Base-by-base conservation (phyloP, 2,113 vertebrate species). In the Phalacrocorax carbo region DNA sequence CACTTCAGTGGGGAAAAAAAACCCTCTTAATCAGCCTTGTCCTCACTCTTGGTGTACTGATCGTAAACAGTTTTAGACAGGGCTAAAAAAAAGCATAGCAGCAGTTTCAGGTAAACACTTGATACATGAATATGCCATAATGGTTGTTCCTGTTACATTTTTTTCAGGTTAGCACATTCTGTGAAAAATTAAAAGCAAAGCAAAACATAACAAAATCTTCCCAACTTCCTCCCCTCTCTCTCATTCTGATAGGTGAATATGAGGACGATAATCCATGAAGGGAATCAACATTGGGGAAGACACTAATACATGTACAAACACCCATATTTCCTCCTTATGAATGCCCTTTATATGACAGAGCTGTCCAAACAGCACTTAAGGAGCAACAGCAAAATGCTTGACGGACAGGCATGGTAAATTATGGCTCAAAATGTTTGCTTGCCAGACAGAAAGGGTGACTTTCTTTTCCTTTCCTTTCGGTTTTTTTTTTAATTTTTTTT, bases 361-460 rank as follows among this genome's bases (percentile, higher is more conserved):
- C 71, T 92, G 86, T 95, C 94, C 96, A 91, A 96, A 97, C 82
- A 93, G 71, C 90, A 96, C 82, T 95, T 96, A 93, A 68, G 71
- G 81, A 94, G 69, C 49, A 95, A 86, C 68, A 92, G 82, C 60
- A 96, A 92, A 95, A 94, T 64, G 42, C 44, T 42, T 94, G 87
- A 82, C 88, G 82, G 92, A 51, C 89, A 95, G 52, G 81, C 38
- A 23, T 57, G 62, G 82, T 73, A 95, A 91, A 84, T 93, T 96
- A 96, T 70, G 61, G 64, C 57, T 94, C 92, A 96, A 94, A 94
- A 93, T 8, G 15, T 58, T 92, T 91, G 75, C 42, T 82, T 91
- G 57, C 38, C 44, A 94, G 91, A 89, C 92, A 89, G 75, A 95
- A 94, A 96, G 62, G 36, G 36, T 78, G 49, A 65, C 38, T 89